Percentiles rank a stretch among this genome's conserved stretches.
phyloP scores from a whole-genome alignment of 2,888 invertebrate species.

The Acronicta alni region DNA sequence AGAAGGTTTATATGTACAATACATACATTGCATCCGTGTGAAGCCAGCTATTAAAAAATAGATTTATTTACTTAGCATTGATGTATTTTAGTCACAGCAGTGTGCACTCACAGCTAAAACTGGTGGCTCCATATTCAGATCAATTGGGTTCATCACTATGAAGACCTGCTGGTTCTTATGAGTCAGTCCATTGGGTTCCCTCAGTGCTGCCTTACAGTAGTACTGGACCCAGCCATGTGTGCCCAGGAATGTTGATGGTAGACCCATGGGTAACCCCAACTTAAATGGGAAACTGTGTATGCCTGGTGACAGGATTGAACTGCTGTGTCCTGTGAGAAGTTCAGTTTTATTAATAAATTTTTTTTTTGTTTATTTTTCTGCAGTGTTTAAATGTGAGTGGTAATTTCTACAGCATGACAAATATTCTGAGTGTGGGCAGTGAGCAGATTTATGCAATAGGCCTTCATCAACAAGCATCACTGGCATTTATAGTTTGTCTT shows the following conservation, averaged over 20 bases:
- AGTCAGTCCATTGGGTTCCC: conserved; percentile 96
- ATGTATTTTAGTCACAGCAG: no score
- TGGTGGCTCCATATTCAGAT: conserved; percentile 96
- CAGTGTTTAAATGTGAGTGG: neutral
- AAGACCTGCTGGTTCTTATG: conserved; percentile 99
- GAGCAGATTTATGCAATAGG: no score
- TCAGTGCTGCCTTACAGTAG: conserved; percentile 96
- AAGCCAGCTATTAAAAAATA: no score
- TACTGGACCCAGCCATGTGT: conserved; percentile 99
- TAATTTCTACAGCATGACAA: no score
- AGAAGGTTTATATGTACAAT: no score
- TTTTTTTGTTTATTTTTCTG: no score
- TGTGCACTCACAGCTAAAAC: conserved; percentile 94
- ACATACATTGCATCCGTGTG: no score
- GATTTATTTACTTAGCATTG: no score
- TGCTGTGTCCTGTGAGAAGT: conserved; percentile 91
- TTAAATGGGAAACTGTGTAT: conserved; percentile 99
- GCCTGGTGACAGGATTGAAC: conserved; percentile 95
- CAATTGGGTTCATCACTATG: conserved; percentile 98
- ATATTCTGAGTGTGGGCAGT: no score
- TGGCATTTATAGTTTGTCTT: no score
- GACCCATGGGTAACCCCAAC: conserved; percentile 95
- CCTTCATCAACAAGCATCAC: no score
- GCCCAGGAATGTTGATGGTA: conserved; percentile 97
- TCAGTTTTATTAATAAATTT: no score